Evolutionary conservation across 1,140 invertebrate genomes (phyloP), one percentile per base, ranked within the genome.

Genomic region (Drosophila grimshawi): DNA sequence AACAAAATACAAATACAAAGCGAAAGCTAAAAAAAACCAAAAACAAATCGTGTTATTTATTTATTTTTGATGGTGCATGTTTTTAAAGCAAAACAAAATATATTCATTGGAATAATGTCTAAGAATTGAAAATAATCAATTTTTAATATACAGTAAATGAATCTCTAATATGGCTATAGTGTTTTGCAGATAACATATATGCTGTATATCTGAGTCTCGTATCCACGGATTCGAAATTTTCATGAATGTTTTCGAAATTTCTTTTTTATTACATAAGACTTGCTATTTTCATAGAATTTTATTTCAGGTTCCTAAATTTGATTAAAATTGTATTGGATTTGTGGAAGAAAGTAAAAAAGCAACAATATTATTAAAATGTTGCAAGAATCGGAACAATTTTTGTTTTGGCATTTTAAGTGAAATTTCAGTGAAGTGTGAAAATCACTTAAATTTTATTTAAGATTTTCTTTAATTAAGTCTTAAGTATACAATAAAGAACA

Each of bases 21-120:
- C 83, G 80, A 80, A 83, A 80, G 83, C 80, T 49, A 48, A 63
- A 75, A 41, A 51, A 63, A 49, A 64, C 39, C 39, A 61, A 60
- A 61, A 6, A 8, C 0, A 27, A 59, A 4, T 71, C 39, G 55
- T 64, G 33, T 61, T 71, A 59, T 73, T 19, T 68, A 37, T 49
- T 62, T 60, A 30, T 32, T 56, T n/a, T 52, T 0, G 8, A n/a
- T 43, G 39, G 39, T n/a, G 39, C 39, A 43, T 43, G 39, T 43
- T 43, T 43, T n/a, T 43, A 43, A 4, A 43, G 39, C 8, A 41
- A 41, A 41, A 41, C 39, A 41, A n/a, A 8, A n/a, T 8, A 41
- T 41, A 2, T 41, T 41, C 3, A 41, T 41, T 41, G 39, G 39
- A 2, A 7, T n/a, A 41, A 41, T 41, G 39, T 41, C 39, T 41